Conservation (phyloP, 2,888 invertebrate genomes). For the Tachina fera region DNA sequence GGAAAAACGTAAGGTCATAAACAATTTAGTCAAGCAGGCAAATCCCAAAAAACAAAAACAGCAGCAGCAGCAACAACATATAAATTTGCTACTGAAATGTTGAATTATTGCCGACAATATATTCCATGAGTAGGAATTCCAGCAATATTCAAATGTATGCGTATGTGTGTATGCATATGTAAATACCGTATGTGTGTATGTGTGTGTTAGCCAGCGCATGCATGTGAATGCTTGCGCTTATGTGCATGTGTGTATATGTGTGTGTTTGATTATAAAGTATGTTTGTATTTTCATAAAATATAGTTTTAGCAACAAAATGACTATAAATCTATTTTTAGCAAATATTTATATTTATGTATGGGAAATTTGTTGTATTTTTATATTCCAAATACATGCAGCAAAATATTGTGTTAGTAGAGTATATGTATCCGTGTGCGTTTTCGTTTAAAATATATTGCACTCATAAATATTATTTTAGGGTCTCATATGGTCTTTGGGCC, state of each 20-base stretch:
- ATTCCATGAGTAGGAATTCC: slow-evolving; percentile 47
- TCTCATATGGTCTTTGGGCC: slow-evolving; percentile 64
- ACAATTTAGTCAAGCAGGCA: slow-evolving; percentile 67
- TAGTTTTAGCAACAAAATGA: slow-evolving; percentile 66
- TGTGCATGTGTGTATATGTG: not conserved
- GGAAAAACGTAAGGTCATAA: slow-evolving; percentile 71
- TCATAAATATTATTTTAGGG: slow-evolving; percentile 69
- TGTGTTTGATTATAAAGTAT: slow-evolving; percentile 46
- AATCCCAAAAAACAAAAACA: slow-evolving; percentile 46
- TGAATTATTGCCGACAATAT: slow-evolving; percentile 66
- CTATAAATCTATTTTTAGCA: slow-evolving; percentile 64
- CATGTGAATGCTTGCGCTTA: too few species aligned
- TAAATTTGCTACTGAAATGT: slow-evolving; percentile 68
- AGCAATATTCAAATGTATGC: slow-evolving; percentile 14
- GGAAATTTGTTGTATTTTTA: slow-evolving; percentile 42
- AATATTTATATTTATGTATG: slow-evolving; percentile 48
- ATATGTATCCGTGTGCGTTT: not conserved
- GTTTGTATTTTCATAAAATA: slow-evolving; percentile 65
- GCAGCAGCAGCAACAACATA: slow-evolving; percentile 21
- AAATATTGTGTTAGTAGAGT: not conserved
- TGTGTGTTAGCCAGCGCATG: slow-evolving; percentile 22
- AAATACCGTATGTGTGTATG: not conserved
- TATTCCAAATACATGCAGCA: slow-evolving; percentile 28
- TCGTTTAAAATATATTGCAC: slow-evolving; percentile 39
- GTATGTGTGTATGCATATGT: not conserved